Conservation (phyloP, 2,797 vertebrate species). For the Premnoplex brunnescens region DNA sequence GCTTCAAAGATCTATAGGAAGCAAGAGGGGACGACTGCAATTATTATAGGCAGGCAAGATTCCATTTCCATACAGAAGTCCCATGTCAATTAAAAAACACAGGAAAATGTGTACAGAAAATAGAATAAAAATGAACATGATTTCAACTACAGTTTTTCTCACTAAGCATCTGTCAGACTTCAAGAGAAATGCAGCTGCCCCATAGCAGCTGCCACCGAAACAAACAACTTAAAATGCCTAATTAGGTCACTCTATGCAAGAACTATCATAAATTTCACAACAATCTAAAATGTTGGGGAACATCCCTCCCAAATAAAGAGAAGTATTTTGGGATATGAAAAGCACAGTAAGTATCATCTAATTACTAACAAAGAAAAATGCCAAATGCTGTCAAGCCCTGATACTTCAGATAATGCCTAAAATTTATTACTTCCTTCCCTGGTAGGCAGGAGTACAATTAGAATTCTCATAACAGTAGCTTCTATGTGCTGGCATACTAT, state of each 20-base stretch:
- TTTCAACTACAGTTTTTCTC: neutral
- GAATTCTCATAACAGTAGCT: constrained; percentile 58
- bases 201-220: neutral
- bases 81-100: neutral
- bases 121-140: neutral
- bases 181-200: neutral
- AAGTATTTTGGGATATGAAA: constrained; percentile 12
- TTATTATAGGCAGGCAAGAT: neutral
- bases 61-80: neutral
- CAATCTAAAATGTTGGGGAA: neutral
- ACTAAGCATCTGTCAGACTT: neutral
- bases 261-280: neutral
- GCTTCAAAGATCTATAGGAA: neutral
- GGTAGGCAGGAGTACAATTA: constrained; percentile 50
- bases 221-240: neutral
- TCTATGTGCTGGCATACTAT: constrained; percentile 50
- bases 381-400: constrained; percentile 23
- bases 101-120: neutral
- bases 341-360: neutral
- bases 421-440: constrained; percentile 64
- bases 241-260: neutral
- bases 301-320: neutral
- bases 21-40: neutral
- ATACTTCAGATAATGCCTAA: constrained; percentile 67
- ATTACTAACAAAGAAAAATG: constrained; percentile 51